These are phyloP conservation scores for Phorcus lineatus DNA, from an alignment of 2,888 invertebrate species.

Conservation along the genomic window DNA sequence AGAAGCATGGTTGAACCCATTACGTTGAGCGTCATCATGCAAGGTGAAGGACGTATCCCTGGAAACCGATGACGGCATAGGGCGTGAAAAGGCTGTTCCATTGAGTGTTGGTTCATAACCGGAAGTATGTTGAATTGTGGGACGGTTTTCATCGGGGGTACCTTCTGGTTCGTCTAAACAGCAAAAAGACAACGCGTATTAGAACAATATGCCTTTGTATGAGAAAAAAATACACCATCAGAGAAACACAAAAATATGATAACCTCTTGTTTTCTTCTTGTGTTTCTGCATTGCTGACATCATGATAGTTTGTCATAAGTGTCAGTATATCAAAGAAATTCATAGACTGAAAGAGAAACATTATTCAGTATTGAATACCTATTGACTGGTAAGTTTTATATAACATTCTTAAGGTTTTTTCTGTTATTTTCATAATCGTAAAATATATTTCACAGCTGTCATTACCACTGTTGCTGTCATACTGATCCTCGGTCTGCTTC, in stretches of 20 bases:
- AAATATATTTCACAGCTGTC: neutral
- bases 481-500: constrained; percentile 46
- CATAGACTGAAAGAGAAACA: too few relatives aligned
- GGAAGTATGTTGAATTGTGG: neutral
- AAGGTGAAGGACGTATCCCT: constrained; percentile 24
- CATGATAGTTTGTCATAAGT: too few relatives aligned
- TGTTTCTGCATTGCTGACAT: too few relatives aligned
- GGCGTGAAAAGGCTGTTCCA: constrained; percentile 60
- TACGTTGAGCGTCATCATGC: constrained; percentile 7
- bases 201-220: too few relatives aligned
- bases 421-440: too few relatives aligned
- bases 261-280: too few relatives aligned
- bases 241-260: too few relatives aligned
- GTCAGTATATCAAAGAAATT: too few relatives aligned
- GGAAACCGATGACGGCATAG: constrained; percentile 43
- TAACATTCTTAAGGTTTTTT: too few relatives aligned
- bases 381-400: too few relatives aligned
- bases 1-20: constrained; percentile 25
- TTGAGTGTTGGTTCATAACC: constrained; percentile 35
- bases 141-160: constrained; percentile 37
- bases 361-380: too few relatives aligned
- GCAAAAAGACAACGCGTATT: neutral
- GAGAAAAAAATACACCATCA: too few relatives aligned
- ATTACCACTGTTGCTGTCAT: constrained; percentile 17
- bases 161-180: constrained; percentile 43